A percentile compares a stretch with the other conserved stretches of the same genome.
phyloP scores from a whole-genome alignment of 2,797 vertebrate genomes.

The Danio kyathit region DNA sequence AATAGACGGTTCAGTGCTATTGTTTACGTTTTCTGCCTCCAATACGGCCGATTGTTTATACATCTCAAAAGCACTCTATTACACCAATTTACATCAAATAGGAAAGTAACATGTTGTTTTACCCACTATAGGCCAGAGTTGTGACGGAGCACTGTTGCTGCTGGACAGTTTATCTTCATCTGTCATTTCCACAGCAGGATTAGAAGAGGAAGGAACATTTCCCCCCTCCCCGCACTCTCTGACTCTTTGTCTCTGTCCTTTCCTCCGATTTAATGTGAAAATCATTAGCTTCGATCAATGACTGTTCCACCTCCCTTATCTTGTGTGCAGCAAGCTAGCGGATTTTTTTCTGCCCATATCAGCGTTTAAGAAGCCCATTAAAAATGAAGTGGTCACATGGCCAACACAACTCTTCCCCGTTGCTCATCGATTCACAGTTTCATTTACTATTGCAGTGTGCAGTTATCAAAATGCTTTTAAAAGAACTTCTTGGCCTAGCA shows the following conservation, averaged over 20 bases:
- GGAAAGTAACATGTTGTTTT: neutral
- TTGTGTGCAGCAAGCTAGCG: conserved; percentile 15
- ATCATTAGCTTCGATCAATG: conserved; percentile 52
- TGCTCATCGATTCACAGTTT: conserved; percentile 35
- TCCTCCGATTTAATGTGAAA: conserved; percentile 51
- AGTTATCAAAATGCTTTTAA: conserved; percentile 27
- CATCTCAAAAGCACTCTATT: no score
- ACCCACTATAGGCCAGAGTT: neutral
- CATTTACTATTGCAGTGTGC: conserved; percentile 3
- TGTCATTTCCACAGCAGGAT: conserved; percentile 26
- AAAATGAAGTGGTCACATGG: conserved; percentile 38
- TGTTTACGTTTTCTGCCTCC: no score
- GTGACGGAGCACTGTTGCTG: neutral
- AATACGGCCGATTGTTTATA: no score
- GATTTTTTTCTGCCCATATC: conserved; percentile 33
- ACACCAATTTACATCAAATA: neutral
- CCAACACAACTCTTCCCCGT: conserved; percentile 12
- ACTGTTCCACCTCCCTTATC: conserved; percentile 30
- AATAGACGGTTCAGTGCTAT: no score
- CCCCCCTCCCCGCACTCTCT: neutral
- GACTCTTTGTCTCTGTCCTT: conserved; percentile 41
- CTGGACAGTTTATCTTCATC: neutral
- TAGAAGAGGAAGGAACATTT: conserved; percentile 28
- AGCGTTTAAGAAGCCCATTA: conserved; percentile 43
- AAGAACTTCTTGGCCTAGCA: conserved; percentile 27